These are phyloP conservation scores for Zosterops pallidus DNA, from an alignment of 2,113 vertebrate genomes.

Conservation along the genomic window DNA sequence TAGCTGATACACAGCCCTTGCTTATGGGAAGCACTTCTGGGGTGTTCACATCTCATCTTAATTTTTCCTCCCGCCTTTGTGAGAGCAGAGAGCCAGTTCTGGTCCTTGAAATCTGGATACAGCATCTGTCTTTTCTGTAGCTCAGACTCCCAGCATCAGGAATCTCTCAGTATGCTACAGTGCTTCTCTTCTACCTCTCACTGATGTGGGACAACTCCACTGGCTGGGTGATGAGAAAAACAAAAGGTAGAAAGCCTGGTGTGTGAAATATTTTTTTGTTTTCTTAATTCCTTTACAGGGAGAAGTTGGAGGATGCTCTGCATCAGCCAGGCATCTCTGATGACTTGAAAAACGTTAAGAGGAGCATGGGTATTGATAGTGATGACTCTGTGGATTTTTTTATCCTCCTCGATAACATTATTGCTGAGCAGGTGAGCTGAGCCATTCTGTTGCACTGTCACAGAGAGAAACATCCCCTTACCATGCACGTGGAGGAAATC, in stretches of 20 bases:
- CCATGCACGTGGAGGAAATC: neutral
- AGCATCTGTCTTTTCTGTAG: neutral
- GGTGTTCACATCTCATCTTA: neutral
- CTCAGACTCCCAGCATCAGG: neutral
- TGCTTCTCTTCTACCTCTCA: neutral
- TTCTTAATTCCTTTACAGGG: conserved; percentile 67
- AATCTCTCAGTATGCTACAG: neutral
- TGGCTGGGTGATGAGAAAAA: neutral
- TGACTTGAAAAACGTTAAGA: conserved; percentile 85
- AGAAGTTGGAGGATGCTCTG: conserved; percentile 68
- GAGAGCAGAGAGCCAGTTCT: neutral
- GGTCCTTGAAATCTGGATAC: neutral
- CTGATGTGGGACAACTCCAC: neutral
- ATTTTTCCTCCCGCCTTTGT: accelerated
- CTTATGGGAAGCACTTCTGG: neutral
- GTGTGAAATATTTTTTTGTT: neutral
- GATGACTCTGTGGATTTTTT: conserved; percentile 85
- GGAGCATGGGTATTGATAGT: conserved; percentile 75
- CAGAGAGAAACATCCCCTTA: neutral
- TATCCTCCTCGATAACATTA: conserved; percentile 86
- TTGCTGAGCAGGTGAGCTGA: conserved; percentile 87
- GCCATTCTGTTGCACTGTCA: neutral
- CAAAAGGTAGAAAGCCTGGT: neutral
- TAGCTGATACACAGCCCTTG: neutral
- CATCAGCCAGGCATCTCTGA: conserved; percentile 82